Percentiles rank a stretch among this genome's conserved stretches.
These are phyloP conservation scores for Ophion slaviceki DNA, from an alignment of 2,888 invertebrate genomes.

Conservation along the genomic window DNA sequence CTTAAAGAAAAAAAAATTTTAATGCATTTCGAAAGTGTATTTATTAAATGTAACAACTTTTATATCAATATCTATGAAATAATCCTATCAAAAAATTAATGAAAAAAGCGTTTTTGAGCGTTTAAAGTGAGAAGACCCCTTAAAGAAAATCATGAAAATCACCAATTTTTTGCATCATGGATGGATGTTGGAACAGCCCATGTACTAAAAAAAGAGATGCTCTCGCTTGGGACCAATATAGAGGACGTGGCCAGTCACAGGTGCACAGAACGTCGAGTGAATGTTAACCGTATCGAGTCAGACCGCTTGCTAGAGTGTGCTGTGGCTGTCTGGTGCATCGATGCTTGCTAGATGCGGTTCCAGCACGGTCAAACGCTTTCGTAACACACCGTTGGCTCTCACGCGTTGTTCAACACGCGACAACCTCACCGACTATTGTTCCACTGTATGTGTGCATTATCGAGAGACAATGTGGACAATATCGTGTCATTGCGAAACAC, in stretches of 20 bases:
- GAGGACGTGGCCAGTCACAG: slow-evolving; percentile 52
- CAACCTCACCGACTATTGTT: slow-evolving; percentile 20
- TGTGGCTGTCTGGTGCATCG: slow-evolving; percentile 63
- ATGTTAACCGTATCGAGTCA: slow-evolving; percentile 63
- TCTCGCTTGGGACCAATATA: neutral
- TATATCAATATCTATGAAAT: no score
- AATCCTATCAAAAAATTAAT: no score
- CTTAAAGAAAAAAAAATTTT: no score
- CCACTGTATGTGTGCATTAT: slow-evolving; percentile 1
- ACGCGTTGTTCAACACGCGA: slow-evolving; percentile 51
- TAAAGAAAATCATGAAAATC: no score
- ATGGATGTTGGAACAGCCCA: neutral
- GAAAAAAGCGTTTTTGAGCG: no score
- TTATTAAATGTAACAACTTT: no score
- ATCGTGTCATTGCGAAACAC: neutral
- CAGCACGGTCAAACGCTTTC: slow-evolving; percentile 65
- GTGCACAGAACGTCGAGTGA: slow-evolving; percentile 60
- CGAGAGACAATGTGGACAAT: neutral
- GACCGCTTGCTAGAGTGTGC: slow-evolving; percentile 37
- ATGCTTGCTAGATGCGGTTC: slow-evolving; percentile 66
- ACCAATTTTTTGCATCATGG: no score
- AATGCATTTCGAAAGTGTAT: no score
- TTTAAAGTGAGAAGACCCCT: no score
- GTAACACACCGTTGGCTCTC: slow-evolving; percentile 64
- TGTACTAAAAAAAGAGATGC: neutral